Percentiles rank a stretch among this genome's conserved stretches.
phyloP scores from a whole-genome alignment of 2,797 vertebrate genomes.

The Sebastes trivittatus region DNA sequence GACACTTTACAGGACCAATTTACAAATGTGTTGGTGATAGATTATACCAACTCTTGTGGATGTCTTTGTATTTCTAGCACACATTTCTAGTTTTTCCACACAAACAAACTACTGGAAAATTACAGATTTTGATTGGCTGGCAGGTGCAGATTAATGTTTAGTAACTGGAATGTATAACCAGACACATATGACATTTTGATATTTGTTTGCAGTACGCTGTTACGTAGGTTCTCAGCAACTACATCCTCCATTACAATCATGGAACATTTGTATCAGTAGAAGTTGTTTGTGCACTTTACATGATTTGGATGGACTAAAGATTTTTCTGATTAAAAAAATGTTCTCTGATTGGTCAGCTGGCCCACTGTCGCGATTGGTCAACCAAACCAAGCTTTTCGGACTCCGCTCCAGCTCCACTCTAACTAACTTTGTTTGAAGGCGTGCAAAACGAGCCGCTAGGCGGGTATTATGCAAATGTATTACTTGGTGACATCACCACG shows the following conservation, averaged over 20 bases:
- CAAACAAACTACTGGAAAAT: too few relatives aligned
- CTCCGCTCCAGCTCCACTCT: too few relatives aligned
- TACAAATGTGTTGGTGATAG: not conserved
- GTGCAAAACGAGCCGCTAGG: too few relatives aligned
- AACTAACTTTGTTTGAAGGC: too few relatives aligned
- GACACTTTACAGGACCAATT: not conserved
- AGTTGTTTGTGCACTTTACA: not conserved
- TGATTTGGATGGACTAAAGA: not conserved
- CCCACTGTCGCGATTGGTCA: accelerated
- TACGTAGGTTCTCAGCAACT: not conserved
- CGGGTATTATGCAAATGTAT: too few relatives aligned
- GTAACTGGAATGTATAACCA: not conserved
- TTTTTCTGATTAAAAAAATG: not conserved
- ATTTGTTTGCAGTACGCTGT: not conserved
- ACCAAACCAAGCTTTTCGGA: too few relatives aligned
- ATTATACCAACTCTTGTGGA: not conserved
- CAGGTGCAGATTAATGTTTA: not conserved
- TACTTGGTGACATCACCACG: too few relatives aligned
- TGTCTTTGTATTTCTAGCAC: not conserved
- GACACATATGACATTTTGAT: not conserved
- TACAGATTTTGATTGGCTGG: not conserved
- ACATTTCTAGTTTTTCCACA: not conserved
- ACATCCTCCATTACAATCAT: not conserved
- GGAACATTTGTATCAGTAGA: not conserved
- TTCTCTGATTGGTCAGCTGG: too few relatives aligned